Base-by-base conservation (phyloP, 2,888 invertebrate species). In the Yponomeuta plumbellus region DNA sequence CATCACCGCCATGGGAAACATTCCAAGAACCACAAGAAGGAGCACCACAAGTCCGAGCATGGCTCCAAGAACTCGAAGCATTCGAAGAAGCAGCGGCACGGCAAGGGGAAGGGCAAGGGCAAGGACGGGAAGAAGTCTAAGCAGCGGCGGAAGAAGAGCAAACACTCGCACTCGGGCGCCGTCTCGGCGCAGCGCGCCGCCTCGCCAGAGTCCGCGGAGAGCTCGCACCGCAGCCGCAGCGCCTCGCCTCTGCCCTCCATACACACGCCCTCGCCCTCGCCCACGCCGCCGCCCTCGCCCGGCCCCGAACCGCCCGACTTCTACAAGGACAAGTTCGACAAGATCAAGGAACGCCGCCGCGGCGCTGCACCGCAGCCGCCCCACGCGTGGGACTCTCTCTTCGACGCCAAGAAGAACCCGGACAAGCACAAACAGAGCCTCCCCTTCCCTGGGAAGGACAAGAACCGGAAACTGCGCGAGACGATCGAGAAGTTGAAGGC, bases 401-500 rank as follows among this genome's bases (percentile, higher is more conserved):
- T 89, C 70, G 89, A 88, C 68, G 80, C 81, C 61, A 92, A 92
- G 74, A 86, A 85, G 69, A 89, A 89, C 73, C 13, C 13, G 75
- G 88, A 85, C 66, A 88, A 87, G 76, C 83, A 83, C 74, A 85
- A 84, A 73, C 80, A 83, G 70, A 85, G 83, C 73, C 70, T 83
- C 23, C 74, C 79, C 61, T 72, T 83, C 63, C 84, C 87, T 0
- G 91, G 88, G 70, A 91, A 86, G 73, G 91, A 92, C 22, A 92
- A 92, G 76, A 91, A 92, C 75, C 86, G 86, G 68, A 92, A 92
- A 69, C 74, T 92, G 40, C 80, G 86, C 62, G 92, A 92, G 76
- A 94, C 94, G 0, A 94, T 94, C 66, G 94, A 94, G 79, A 94
- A 94, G 76, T 75, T 94, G 17, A 94, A 93, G 80, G 93, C 93